A percentile compares a stretch with the other conserved stretches of the same genome.
These are phyloP conservation scores for Rhabdomys dilectus DNA, from an alignment of 2,113 vertebrate species.

Conservation along the genomic window DNA sequence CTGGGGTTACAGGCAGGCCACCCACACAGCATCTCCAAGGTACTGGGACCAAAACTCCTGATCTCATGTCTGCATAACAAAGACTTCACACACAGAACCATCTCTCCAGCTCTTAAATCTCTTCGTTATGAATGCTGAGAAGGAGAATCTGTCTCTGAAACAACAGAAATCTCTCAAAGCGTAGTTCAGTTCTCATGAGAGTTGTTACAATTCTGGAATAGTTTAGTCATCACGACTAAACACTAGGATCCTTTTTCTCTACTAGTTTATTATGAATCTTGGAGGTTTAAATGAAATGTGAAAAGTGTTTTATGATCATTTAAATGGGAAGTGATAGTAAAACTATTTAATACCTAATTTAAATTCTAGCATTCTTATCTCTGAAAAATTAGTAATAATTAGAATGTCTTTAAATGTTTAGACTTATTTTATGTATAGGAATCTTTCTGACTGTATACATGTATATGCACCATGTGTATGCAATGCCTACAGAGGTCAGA, in stretches of 20 bases:
- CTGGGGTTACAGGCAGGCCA: background rate
- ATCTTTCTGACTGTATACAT: background rate
- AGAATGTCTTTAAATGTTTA: background rate
- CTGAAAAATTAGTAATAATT: slow-evolving; percentile 37
- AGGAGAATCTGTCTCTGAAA: background rate
- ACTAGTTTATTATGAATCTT: background rate
- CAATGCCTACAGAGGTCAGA: background rate
- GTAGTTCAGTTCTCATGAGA: slow-evolving; percentile 42
- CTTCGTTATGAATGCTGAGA: background rate
- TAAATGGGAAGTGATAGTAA: slow-evolving; percentile 40
- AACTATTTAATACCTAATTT: background rate
- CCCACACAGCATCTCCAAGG: background rate
- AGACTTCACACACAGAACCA: too few relatives aligned
- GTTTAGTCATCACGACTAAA: slow-evolving; percentile 18
- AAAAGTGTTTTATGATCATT: slow-evolving; percentile 37
- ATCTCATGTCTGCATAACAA: background rate
- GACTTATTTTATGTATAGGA: background rate
- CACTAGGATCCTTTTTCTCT: background rate
- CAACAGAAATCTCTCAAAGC: slow-evolving; percentile 4
- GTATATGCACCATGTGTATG: background rate
- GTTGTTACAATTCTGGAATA: background rate
- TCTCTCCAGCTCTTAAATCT: background rate
- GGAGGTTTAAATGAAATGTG: background rate
- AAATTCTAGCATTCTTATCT: slow-evolving; percentile 12
- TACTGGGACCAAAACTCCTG: background rate